A percentile compares a stretch with the other conserved stretches of the same genome.
phyloP scores from a whole-genome alignment of 2,888 invertebrate species.

The Tachina fera region DNA sequence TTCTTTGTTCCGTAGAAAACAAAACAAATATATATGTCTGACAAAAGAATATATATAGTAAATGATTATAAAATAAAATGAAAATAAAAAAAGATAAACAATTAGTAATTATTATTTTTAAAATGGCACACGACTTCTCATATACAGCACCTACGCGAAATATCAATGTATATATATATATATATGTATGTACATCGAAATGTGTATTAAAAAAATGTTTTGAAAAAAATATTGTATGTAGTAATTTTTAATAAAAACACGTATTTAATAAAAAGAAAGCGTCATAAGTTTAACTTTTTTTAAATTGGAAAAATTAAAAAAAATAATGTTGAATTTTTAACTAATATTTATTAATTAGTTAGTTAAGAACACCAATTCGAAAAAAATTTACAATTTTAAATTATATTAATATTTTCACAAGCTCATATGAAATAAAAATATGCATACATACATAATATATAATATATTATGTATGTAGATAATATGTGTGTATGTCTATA shows the following conservation, averaged over 20 bases:
- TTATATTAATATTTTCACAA: no score
- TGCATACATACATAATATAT: not conserved
- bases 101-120: slow-evolving; percentile 47
- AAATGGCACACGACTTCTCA: slow-evolving; percentile 57
- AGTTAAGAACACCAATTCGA: no score
- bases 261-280: not conserved
- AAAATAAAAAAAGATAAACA: slow-evolving; percentile 13
- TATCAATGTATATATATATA: not conserved
- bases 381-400: no score
- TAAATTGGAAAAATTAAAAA: no score
- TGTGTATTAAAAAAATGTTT: not conserved
- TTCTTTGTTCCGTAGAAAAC: slow-evolving; percentile 40
- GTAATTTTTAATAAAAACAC: not conserved
- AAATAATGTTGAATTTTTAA: no score
- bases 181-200: not conserved
- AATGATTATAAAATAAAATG: slow-evolving; percentile 10
- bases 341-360: no score
- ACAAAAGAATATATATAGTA: slow-evolving; percentile 46
- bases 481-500: not conserved
- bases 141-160: slow-evolving; percentile 49
- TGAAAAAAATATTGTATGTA: not conserved
- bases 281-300: not conserved
- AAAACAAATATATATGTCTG: slow-evolving; percentile 30
- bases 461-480: no score
- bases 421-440: not conserved